phyloP scores from a whole-genome alignment of 2,797 vertebrate species.

The Ciconia nigra region DNA sequence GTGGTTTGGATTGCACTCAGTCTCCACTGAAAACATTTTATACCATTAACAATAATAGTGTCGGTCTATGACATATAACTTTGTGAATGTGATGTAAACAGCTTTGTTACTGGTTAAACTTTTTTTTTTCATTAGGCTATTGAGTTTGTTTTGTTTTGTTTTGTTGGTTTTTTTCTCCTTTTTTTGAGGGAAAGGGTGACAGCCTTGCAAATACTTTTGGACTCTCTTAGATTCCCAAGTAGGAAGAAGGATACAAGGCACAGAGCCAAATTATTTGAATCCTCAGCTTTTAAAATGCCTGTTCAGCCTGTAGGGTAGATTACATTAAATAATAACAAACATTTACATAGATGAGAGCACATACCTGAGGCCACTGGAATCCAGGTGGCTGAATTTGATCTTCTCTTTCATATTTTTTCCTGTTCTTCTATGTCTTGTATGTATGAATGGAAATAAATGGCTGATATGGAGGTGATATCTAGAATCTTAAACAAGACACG shows the following conservation, averaged over 20 bases:
- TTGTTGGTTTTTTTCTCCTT: neutral
- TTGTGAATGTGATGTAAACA: neutral
- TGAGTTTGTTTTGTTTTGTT: neutral
- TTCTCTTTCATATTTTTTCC: neutral
- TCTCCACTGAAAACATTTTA: neutral
- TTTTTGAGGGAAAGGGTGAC: neutral
- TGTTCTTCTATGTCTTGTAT: neutral
- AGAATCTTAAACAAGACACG: neutral
- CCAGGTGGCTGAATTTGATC: neutral
- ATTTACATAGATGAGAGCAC: neutral
- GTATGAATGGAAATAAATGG: neutral
- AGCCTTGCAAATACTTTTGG: neutral
- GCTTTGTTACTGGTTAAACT: neutral
- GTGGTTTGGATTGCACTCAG: neutral
- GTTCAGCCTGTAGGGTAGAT: neutral
- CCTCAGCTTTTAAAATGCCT: neutral
- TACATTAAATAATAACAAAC: neutral
- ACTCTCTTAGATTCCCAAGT: neutral
- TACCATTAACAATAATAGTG: neutral
- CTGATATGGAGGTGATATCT: neutral
- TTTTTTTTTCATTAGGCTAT: neutral
- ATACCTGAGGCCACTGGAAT: neutral
- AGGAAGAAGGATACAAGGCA: neutral
- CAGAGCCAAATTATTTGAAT: neutral
- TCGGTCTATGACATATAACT: neutral